phyloP scores from a whole-genome alignment of 2,888 invertebrate genomes.

The Tachystola acroxantha region DNA sequence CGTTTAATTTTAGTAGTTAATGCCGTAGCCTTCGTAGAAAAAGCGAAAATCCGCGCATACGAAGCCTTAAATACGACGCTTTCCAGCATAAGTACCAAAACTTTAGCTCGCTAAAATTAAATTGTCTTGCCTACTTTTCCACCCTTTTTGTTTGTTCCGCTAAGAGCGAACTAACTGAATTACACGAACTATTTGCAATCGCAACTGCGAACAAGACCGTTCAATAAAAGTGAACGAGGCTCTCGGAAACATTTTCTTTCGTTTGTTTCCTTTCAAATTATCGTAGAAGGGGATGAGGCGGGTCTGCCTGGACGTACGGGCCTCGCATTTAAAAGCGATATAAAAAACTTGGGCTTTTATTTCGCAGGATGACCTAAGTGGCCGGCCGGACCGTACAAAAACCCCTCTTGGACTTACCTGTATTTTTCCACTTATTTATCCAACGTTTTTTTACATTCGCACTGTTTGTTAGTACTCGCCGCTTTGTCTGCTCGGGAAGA shows the following conservation, averaged over 20 bases:
- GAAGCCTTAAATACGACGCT: no score
- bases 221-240: slow-evolving; percentile 68
- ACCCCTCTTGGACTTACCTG: slow-evolving; percentile 76
- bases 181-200: slow-evolving; percentile 74
- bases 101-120: no score
- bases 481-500: slow-evolving; percentile 73
- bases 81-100: no score
- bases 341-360: slow-evolving; percentile 75
- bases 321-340: slow-evolving; percentile 75
- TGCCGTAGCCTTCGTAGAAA: no score
- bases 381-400: slow-evolving; percentile 73
- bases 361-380: slow-evolving; percentile 78
- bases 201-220: slow-evolving; percentile 64
- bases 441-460: slow-evolving; percentile 73
- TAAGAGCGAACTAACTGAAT: slow-evolving; percentile 56
- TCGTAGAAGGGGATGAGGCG: slow-evolving; percentile 61
- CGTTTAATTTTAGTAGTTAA: no score
- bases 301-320: slow-evolving; percentile 61
- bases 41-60: no score
- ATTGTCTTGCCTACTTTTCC: no score
- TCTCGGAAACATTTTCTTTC: slow-evolving; percentile 74
- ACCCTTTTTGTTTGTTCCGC: not conserved
- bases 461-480: slow-evolving; percentile 67
- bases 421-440: slow-evolving; percentile 79
- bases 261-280: slow-evolving; percentile 75